phyloP scores from a whole-genome alignment of 2,888 invertebrate genomes.

The Blastobasis lacticolella region DNA sequence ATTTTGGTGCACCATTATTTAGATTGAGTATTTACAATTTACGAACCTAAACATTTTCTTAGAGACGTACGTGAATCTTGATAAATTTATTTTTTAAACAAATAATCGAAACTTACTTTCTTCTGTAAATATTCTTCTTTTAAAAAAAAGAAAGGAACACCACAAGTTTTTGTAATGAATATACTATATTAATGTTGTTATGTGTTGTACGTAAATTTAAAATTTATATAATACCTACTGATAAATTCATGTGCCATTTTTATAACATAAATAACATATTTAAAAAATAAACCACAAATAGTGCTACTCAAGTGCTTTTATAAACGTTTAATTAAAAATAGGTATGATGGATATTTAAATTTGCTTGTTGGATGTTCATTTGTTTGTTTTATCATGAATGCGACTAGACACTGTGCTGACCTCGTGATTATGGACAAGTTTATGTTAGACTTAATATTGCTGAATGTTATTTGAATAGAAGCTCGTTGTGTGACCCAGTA shows the following conservation, averaged over 20 bases:
- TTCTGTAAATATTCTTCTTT: slow-evolving; percentile 59
- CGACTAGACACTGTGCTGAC: slow-evolving; percentile 1
- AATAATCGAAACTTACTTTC: slow-evolving; percentile 32
- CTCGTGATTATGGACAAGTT: too few species aligned
- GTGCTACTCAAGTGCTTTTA: slow-evolving; percentile 71
- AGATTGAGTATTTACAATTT: slow-evolving; percentile 46
- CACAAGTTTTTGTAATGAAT: slow-evolving; percentile 30
- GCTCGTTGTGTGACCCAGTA: slow-evolving; percentile 21
- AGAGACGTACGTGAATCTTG: slow-evolving; percentile 29
- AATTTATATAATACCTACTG: slow-evolving; percentile 39
- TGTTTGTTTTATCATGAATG: slow-evolving; percentile 18
- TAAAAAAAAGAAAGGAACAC: not conserved
- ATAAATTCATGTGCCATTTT: slow-evolving; percentile 63
- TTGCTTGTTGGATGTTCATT: slow-evolving; percentile 57
- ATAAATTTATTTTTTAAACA: slow-evolving; percentile 47
- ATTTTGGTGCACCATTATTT: slow-evolving; percentile 63
- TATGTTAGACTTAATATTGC: slow-evolving; percentile 17
- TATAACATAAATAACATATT: slow-evolving; percentile 30
- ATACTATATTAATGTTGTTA: slow-evolving; percentile 41
- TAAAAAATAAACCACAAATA: slow-evolving; percentile 38
- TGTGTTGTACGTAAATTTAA: slow-evolving; percentile 52
- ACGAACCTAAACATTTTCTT: slow-evolving; percentile 28
- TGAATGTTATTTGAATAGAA: slow-evolving; percentile 14
- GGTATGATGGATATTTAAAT: slow-evolving; percentile 62
- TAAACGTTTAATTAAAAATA: slow-evolving; percentile 40